Evolutionary conservation across 2,113 vertebrate species (phyloP).

Genomic region (Excalfactoria chinensis): DNA sequence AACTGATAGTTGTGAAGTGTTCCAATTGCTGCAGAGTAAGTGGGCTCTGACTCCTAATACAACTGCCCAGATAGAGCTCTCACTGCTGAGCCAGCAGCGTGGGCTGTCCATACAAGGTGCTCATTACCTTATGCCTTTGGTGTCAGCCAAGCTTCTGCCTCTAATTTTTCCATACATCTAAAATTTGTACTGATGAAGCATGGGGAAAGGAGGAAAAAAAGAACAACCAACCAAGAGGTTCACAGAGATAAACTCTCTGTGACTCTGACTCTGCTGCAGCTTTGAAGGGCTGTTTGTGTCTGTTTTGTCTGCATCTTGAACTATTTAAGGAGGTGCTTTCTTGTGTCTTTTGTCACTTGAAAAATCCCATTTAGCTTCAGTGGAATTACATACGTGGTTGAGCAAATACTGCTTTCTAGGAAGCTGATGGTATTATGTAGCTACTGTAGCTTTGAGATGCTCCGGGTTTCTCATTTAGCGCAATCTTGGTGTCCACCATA

Average conservation of each 20-base stretch:
- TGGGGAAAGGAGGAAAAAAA: background rate
- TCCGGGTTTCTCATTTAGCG: background rate
- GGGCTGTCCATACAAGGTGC: background rate
- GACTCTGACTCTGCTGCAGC: background rate
- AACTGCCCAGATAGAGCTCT: background rate
- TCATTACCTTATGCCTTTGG: background rate
- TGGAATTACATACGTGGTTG: background rate
- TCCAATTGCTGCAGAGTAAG: background rate
- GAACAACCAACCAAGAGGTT: background rate
- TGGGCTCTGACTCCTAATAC: background rate
- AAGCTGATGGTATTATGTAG: background rate
- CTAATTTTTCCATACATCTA: background rate
- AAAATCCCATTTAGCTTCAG: background rate
- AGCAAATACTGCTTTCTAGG: conserved; percentile 17
- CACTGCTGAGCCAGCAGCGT: background rate
- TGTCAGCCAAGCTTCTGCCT: background rate
- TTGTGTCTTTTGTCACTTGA: background rate
- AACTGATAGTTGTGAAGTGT: background rate
- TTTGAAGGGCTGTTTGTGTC: background rate
- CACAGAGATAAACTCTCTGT: background rate
- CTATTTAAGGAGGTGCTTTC: background rate
- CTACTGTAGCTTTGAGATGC: background rate
- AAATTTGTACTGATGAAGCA: background rate
- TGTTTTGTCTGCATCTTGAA: background rate
- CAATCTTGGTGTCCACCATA: background rate